Conservation (phyloP, 1,140 invertebrate species). For the Rhagoletis zephyria region DNA sequence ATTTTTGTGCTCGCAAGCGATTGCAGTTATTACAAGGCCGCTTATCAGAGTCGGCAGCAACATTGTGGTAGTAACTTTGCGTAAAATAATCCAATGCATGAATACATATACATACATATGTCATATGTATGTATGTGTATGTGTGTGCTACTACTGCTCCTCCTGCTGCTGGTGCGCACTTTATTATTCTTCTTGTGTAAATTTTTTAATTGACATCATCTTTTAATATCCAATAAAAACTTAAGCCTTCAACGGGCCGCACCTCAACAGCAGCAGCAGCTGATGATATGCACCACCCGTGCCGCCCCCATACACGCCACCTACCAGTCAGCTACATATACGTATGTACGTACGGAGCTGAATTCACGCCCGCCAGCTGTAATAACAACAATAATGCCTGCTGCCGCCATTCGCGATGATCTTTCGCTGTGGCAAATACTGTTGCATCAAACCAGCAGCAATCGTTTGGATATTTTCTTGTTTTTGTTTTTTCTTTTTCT, state of each 20-base stretch:
- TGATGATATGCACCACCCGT: conserved; percentile 15
- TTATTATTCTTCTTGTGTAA: conserved; percentile 49
- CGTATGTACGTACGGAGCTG: background rate
- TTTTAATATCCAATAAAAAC: conserved; percentile 52
- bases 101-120: background rate
- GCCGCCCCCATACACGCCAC: conserved; percentile 1
- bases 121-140: background rate
- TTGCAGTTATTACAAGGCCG: conserved; percentile 41
- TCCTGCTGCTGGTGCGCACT: background rate
- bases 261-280: conserved; percentile 34
- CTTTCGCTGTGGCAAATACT: background rate
- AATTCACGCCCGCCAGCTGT: conserved; percentile 29
- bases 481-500: background rate
- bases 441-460: conserved; percentile 12
- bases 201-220: conserved; percentile 53
- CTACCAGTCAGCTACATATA: background rate
- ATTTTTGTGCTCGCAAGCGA: conserved; percentile 38
- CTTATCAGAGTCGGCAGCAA: conserved; percentile 4
- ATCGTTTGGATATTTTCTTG: background rate
- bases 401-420: background rate
- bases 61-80: conserved; percentile 45
- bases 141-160: background rate
- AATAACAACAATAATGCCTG: conserved; percentile 29
- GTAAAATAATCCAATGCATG: too few species aligned
- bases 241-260: conserved; percentile 38